Evolutionary conservation across 2,113 vertebrate genomes (phyloP).

Genomic region (Tetrao urogallus): DNA sequence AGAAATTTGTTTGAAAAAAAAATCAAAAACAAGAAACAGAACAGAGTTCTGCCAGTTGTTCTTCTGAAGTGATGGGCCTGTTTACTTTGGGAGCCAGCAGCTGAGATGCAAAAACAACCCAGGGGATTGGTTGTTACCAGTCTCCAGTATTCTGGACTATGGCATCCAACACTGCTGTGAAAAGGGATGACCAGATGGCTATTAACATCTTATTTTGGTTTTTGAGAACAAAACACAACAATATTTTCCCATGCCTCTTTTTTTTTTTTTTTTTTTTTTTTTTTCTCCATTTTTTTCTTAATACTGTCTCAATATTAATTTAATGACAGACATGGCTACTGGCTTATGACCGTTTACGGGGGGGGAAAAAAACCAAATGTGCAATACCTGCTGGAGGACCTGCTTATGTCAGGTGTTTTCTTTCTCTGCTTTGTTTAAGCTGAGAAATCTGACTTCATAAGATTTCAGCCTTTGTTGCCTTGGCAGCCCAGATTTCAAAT

Average conservation of each 20-base stretch:
- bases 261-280: neutral
- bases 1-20: neutral
- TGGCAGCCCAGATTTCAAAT: slow-evolving; percentile 13
- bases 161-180: neutral
- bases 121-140: neutral
- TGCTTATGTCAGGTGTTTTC: neutral
- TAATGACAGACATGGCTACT: neutral
- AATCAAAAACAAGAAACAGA: neutral
- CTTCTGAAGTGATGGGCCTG: neutral
- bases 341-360: neutral
- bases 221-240: neutral
- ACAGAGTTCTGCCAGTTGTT: neutral
- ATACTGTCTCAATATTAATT: neutral
- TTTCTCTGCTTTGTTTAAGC: neutral
- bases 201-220: neutral
- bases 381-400: neutral
- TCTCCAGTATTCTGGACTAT: neutral
- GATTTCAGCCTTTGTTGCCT: neutral
- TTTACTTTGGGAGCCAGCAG: neutral
- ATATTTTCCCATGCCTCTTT: neutral
- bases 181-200: neutral
- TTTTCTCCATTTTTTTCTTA: neutral
- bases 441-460: neutral
- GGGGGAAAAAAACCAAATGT: neutral
- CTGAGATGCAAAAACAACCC: neutral